A percentile compares a stretch with the other conserved stretches of the same genome.
Conservation (phyloP, 2,888 invertebrate genomes). For the Alentia gelatinosa region DNA sequence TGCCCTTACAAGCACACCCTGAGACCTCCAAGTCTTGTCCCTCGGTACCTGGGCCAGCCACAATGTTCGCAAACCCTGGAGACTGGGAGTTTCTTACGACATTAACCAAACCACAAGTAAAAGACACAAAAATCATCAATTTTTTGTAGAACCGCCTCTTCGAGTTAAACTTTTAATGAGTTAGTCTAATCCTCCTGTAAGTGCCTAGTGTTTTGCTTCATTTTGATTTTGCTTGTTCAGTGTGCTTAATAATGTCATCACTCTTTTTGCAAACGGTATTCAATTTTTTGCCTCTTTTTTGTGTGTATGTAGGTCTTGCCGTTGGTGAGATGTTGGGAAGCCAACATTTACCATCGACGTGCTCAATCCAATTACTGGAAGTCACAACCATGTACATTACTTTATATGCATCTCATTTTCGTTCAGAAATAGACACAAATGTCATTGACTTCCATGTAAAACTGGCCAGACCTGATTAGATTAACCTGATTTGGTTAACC, state of each 20-base stretch:
- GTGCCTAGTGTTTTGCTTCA: background rate
- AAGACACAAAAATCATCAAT: background rate
- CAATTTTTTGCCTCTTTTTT: background rate
- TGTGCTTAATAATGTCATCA: background rate
- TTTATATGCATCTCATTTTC: no score
- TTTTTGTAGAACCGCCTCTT: background rate
- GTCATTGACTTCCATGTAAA: no score
- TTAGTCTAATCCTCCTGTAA: background rate
- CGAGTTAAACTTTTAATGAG: background rate
- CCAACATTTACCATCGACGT: no score
- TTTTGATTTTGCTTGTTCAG: background rate
- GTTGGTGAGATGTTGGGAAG: no score
- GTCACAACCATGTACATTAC: no score
- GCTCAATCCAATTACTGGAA: no score
- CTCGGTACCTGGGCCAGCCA: background rate
- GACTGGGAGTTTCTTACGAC: background rate
- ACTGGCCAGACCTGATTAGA: no score
- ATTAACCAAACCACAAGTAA: background rate
- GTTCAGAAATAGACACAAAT: no score
- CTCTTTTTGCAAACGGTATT: no score
- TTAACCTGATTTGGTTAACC: background rate
- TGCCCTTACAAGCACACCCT: no score
- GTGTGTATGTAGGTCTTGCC: no score
- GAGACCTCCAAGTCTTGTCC: no score
- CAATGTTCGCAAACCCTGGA: background rate